Evolutionary conservation across 2,888 invertebrate species (phyloP), one percentile per base, ranked within the genome.

Genomic region (Strigamia crassipes): DNA sequence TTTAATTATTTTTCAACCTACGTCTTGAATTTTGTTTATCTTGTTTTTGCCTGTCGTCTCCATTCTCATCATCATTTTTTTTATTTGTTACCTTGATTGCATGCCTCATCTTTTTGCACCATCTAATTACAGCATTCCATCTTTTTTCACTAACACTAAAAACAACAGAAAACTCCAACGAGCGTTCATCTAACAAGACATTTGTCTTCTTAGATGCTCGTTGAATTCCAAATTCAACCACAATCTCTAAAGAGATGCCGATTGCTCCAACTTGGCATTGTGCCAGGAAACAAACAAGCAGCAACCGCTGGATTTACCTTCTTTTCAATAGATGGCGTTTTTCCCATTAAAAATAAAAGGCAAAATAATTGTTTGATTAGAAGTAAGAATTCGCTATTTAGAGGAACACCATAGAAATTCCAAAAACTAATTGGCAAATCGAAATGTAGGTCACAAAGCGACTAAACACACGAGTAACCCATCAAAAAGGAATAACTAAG

Each of bases 141-240:
- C 15, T 9, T 12, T 73, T 73, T 73, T n/a, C 13, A 31, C 31
- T 1, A 73, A 73, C 73, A 73, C 18, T 18, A 18, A 56, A 27
- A 56, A 56, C 73, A 73, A 27, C 27, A 27, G 27, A 73, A 73
- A 31, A 73, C 73, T 31, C 73, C 23, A 73, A 73, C 27, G 31
- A 73, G 6, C 23, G 27, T 31, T 27, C 12, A 12, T 27, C 27
- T 18, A 18, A 73, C 10, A 27, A 23, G 73, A 73, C 73, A 73
- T 38, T 38, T 38, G 38, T 38, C 38, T 38, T 38, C 38, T 38
- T 38, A 0, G 23, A 31, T 31, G 73, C 31, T 73, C 73, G 12
- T 73, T 1, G 73, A 73, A 73, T 73, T 73, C 73, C 31, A 73
- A 73, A 73, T 73, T 73, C 73, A 15, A 27, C 73, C 73, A 31